Conservation (phyloP, 2,113 vertebrate species). For the Menidia beryllina region DNA sequence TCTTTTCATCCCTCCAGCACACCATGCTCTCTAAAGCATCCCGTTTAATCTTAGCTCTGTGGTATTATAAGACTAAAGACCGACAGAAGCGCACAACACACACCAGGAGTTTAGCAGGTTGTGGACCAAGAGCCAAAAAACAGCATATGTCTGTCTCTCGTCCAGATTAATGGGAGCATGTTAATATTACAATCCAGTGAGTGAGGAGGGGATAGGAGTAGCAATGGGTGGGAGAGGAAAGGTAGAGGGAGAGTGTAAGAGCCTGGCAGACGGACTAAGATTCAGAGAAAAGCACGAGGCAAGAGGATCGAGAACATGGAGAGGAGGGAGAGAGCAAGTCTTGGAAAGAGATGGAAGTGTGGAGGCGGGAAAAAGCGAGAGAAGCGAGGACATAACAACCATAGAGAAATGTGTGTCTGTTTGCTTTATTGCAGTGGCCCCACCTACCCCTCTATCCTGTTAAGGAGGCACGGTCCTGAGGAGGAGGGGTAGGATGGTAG, state of each 20-base stretch:
- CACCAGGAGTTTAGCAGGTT: constrained; percentile 79
- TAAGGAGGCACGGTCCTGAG: constrained; percentile 76
- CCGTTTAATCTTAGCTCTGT: constrained; percentile 82
- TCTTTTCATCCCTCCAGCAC: constrained; percentile 47
- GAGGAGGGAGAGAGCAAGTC: constrained; percentile 56
- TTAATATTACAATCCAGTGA: constrained; percentile 81
- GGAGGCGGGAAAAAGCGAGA: constrained; percentile 72
- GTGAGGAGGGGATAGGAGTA: constrained; percentile 54
- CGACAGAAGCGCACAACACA: constrained; percentile 44
- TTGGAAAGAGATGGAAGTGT: constrained; percentile 72
- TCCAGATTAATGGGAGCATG: constrained; percentile 85
- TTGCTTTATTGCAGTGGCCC: constrained; percentile 80
- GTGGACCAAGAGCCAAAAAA: constrained; percentile 82
- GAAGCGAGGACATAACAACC: constrained; percentile 69
- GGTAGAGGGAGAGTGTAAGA: constrained; percentile 54
- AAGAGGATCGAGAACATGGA: constrained; percentile 33
- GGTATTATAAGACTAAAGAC: constrained; percentile 76
- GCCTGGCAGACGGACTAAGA: constrained; percentile 49
- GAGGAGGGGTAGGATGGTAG: constrained; percentile 79
- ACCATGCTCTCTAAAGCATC: constrained; percentile 60
- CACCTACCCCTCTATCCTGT: constrained; percentile 80
- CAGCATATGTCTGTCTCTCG: constrained; percentile 84
- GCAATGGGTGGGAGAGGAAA: constrained; percentile 51
- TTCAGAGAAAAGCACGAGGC: constrained; percentile 54
- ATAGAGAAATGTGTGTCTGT: constrained; percentile 67